A percentile compares a stretch with the other conserved stretches of the same genome.
These are phyloP conservation scores for Micronisus gabar DNA, from an alignment of 2,113 vertebrate genomes.

Conservation along the genomic window DNA sequence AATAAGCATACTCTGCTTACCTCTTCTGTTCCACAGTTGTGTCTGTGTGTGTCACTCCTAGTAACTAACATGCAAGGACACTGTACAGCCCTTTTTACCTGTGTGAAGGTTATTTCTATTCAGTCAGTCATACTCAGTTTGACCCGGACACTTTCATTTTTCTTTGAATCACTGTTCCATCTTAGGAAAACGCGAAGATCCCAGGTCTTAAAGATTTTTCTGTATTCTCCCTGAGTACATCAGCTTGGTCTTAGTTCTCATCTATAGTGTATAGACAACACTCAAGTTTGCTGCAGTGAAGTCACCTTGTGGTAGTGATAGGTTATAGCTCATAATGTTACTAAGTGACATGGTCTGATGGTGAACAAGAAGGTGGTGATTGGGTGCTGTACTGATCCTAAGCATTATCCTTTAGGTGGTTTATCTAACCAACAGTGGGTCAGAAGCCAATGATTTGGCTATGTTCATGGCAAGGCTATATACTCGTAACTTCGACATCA, in stretches of 20 bases:
- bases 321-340: neutral
- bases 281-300: neutral
- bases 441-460: conserved; percentile 91
- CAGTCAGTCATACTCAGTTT: neutral
- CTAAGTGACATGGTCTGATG: neutral
- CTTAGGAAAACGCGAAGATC: neutral
- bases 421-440: conserved; percentile 84
- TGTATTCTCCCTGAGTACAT: neutral
- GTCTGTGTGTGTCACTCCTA: neutral
- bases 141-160: neutral
- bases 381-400: neutral
- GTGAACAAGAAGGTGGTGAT: neutral
- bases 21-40: neutral
- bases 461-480: conserved; percentile 88
- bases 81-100: neutral
- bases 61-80: neutral
- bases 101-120: neutral
- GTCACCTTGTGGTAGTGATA: neutral
- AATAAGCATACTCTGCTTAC: neutral
- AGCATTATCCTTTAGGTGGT: conserved; percentile 75
- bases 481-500: conserved; percentile 84
- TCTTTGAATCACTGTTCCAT: neutral
- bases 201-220: neutral
- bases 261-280: neutral
- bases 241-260: neutral